These are phyloP conservation scores for Sebastes glaucus DNA, from an alignment of 2,797 vertebrate species.

Conservation along the genomic window DNA sequence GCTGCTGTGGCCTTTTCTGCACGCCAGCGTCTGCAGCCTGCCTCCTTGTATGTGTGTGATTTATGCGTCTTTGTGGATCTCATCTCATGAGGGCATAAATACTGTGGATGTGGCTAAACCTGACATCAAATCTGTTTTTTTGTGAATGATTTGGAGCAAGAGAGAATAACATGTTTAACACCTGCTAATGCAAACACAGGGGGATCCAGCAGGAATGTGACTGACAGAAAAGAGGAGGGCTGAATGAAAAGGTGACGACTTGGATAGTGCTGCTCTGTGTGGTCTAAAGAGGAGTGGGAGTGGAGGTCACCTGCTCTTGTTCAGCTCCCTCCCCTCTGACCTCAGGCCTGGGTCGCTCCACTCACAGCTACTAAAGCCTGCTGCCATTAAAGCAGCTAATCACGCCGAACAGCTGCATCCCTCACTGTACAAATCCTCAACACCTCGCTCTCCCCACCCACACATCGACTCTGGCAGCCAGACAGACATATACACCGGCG, in stretches of 20 bases:
- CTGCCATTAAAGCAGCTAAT: conserved; percentile 72
- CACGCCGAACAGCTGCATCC: conserved; percentile 74
- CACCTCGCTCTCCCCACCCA: conserved; percentile 62
- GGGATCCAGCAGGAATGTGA: conserved; percentile 13
- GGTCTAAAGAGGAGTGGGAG: conserved; percentile 49
- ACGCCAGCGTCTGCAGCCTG: conserved; percentile 13
- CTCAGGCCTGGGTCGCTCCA: conserved; percentile 46
- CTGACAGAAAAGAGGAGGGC: not conserved
- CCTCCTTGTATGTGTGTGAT: conserved; percentile 14
- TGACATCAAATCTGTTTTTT: conserved; percentile 19
- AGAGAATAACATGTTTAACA: conserved; percentile 21
- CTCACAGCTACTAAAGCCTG: conserved; percentile 60
- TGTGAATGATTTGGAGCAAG: conserved; percentile 16
- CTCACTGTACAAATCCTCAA: conserved; percentile 72
- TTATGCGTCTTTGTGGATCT: conserved; percentile 24
- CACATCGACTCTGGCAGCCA: conserved; percentile 52
- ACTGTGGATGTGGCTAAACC: not conserved
- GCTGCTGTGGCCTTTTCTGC: conserved; percentile 54
- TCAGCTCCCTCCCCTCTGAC: conserved; percentile 44
- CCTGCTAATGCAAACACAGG: conserved; percentile 22
- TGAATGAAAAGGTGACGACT: conserved; percentile 26
- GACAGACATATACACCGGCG: conserved; percentile 26
- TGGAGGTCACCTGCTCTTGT: conserved; percentile 52
- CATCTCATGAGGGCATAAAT: conserved; percentile 15
- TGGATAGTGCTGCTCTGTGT: conserved; percentile 36